Evolutionary conservation across 1,140 invertebrate genomes (phyloP), one percentile per base, ranked within the genome.

Genomic region (Achatina immaculata): DNA sequence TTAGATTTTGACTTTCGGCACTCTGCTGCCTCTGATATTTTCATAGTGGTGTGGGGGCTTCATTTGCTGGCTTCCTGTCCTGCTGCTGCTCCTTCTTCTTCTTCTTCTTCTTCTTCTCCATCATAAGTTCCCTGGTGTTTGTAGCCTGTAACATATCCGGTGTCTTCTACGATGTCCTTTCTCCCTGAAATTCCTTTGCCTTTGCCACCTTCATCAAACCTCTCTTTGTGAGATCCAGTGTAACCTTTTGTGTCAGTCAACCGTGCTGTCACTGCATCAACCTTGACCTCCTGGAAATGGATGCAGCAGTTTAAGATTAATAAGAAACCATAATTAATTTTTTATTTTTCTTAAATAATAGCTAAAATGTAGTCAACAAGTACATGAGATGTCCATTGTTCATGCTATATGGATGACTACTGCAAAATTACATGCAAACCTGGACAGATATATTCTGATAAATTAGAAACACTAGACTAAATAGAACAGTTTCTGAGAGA

Each of bases 191-290:
- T 88, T 9, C 93, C 92, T 81, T 92, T 92, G 74, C 92, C 92
- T 81, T 92, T 93, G 21, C 92, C 92, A 4, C 85, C 83, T 6
- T 87, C 86, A 81, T 92, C 92, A 83, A 93, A 93, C 11, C 92
- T 80, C 78, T 93, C 91, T 81, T 93, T 93, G 82, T 93, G 92
- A 48, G 90, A 82, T 38, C 92, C 92, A 24, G 93, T 93, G 81
- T 93, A 93, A 43, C 90, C 86, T 19, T 84, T 85, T 28, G 89
- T 84, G 84, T 93, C 92, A 11, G 97, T 99, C 83, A 99, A 48
- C 7, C 83, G 92, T 90, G 74, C 78, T 43, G 81, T 82, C 34
- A 82, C 81, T 0, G 66, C 79, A n/a, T 80, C 78, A 11, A 80
- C 78, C 40, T 69, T 72, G 28, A 80, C 68, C 48, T 48, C 78